Base-by-base conservation (phyloP, 2,797 vertebrate species). In the Antennarius maculatus region DNA sequence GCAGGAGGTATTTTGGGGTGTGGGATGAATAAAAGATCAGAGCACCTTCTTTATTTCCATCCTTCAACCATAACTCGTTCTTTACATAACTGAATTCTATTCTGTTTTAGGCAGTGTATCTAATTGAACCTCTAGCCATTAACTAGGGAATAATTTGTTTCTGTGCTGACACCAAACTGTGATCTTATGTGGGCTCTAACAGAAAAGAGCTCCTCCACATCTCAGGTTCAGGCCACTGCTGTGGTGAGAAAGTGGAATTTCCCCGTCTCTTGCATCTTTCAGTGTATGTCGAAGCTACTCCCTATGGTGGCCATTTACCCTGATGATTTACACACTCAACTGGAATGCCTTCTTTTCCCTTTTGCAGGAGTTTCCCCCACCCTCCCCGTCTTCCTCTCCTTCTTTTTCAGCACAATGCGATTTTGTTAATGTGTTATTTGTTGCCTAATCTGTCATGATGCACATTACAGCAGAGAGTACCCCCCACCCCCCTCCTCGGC, bases 1-100 rank as follows among this genome's bases (percentile, higher is more conserved):
- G 85, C 85, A 80, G 74, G 74, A 81, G 77, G 82, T 79, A 82
- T 88, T 87, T 86, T 74, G 61, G 70, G 66, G 69, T 73, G 78
- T 67, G 79, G 51, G 78, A 90, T 91, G 88, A 91, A 90, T 90
- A 88, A 92, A 91, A 91, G 85, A 89, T 90, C 66, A 84, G 65
- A 69, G 74, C 79, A 82, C 75, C 82, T 88, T 88, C 87, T 90
- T 92, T 88, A 85, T 89, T 86, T 87, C 87, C 85, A 87, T 88
- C 86, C 84, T 73, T 86, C 82, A 82, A 75, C 85, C 83, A 61
- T 86, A 88, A 90, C 89, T 87, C 58, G 63, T 80, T 86, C 83
- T 91, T 86, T 82, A 84, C 85, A 89, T 85, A 90, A 89, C 86
- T 89, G 77, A 83, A 88, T 84, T 84, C 70, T 52, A 70, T 76